A percentile compares a stretch with the other conserved stretches of the same genome.
These are phyloP conservation scores for Eupithecia subumbrata DNA, from an alignment of 2,888 invertebrate genomes.

Conservation along the genomic window DNA sequence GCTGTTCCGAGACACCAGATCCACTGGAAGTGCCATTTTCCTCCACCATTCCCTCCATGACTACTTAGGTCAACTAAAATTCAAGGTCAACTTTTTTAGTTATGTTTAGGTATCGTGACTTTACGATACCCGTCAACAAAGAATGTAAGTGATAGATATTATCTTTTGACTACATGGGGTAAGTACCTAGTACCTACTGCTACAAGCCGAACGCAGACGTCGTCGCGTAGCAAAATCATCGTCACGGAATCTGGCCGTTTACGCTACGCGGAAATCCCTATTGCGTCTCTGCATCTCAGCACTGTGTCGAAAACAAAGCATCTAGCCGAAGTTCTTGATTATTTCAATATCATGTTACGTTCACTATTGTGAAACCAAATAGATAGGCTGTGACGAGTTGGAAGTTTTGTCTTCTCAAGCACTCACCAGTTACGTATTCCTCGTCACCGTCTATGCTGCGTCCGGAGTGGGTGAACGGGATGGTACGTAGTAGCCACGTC, in stretches of 20 bases:
- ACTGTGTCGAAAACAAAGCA: slow-evolving; percentile 58
- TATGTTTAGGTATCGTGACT: background rate
- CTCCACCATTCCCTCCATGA: slow-evolving; percentile 97
- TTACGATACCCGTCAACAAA: slow-evolving; percentile 2
- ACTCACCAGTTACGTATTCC: slow-evolving; percentile 97
- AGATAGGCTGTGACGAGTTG: slow-evolving; percentile 81
- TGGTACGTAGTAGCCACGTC: slow-evolving; percentile 97
- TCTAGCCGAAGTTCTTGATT: slow-evolving; percentile 52
- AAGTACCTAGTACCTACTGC: background rate
- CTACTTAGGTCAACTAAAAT: slow-evolving; percentile 86
- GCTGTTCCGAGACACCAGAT: slow-evolving; percentile 70
- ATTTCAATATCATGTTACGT: slow-evolving; percentile 63
- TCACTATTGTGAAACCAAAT: slow-evolving; percentile 76
- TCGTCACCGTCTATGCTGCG: slow-evolving; percentile 97
- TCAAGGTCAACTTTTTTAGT: slow-evolving; percentile 78
- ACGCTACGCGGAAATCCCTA: slow-evolving; percentile 68
- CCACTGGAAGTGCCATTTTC: slow-evolving; percentile 88
- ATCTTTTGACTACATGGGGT: background rate
- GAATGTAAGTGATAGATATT: slow-evolving; percentile 1
- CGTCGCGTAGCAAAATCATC: slow-evolving; percentile 76
- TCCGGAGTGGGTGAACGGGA: slow-evolving; percentile 96
- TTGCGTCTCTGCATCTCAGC: slow-evolving; percentile 64
- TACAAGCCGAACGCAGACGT: slow-evolving; percentile 50
- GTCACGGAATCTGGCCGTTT: slow-evolving; percentile 64
- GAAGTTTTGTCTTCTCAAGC: slow-evolving; percentile 85